These are phyloP conservation scores for Gymnocheta viridis DNA, from an alignment of 2,888 invertebrate genomes.

Conservation along the genomic window DNA sequence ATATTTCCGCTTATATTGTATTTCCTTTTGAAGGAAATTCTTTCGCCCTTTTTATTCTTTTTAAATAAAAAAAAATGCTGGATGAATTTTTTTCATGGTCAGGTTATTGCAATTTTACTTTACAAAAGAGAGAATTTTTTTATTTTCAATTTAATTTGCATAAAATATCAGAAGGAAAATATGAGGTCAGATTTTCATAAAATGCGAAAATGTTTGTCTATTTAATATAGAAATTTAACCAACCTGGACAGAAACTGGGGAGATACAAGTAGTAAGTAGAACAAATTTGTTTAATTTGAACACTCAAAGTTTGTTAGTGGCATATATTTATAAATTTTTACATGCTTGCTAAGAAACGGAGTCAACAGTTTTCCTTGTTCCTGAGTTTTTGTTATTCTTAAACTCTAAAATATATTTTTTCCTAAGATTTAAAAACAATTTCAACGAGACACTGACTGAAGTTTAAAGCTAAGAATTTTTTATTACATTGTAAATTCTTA, in stretches of 20 bases:
- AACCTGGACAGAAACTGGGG: too few relatives aligned
- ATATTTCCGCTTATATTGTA: slow-evolving; percentile 53
- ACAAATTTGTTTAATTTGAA: too few relatives aligned
- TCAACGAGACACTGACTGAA: not conserved
- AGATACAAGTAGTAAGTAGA: too few relatives aligned
- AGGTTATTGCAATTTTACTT: not conserved
- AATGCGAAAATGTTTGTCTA: not conserved
- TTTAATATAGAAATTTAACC: too few relatives aligned
- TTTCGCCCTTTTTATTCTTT: not conserved
- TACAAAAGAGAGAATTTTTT: not conserved
- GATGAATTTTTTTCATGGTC: slow-evolving; percentile 38
- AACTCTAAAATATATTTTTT: too few relatives aligned
- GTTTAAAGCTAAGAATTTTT: not conserved
- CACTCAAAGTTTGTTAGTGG: too few relatives aligned
- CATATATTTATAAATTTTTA: too few relatives aligned
- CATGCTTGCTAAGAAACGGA: too few relatives aligned
- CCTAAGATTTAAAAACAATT: not conserved
- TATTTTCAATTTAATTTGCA: not conserved
- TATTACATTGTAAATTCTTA: not conserved
- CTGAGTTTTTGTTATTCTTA: too few relatives aligned
- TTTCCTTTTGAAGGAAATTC: slow-evolving; percentile 55
- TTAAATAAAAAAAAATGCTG: not conserved
- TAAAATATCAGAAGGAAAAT: not conserved
- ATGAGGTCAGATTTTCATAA: not conserved
- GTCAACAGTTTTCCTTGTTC: too few relatives aligned